Evolutionary conservation across 2,113 vertebrate genomes (phyloP).

Genomic region (Eclectus roratus): DNA sequence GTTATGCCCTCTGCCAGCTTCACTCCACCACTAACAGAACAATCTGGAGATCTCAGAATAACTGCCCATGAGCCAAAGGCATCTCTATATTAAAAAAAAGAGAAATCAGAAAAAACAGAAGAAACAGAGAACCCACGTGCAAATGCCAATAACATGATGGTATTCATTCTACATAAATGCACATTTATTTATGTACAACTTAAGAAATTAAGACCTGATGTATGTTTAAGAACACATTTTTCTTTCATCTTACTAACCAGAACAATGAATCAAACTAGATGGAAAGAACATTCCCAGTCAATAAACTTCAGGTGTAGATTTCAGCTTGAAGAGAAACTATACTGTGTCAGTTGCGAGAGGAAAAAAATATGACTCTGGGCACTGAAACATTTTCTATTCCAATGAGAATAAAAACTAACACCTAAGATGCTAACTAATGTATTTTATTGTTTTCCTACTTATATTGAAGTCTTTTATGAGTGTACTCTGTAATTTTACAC

Average conservation of each 20-base stretch:
- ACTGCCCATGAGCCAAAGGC: constrained; percentile 63
- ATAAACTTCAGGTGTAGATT: background rate
- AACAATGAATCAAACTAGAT: background rate
- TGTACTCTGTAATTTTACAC: background rate
- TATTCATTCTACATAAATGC: background rate
- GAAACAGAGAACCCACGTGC: background rate
- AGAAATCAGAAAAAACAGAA: background rate
- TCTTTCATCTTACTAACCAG: background rate
- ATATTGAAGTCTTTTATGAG: background rate
- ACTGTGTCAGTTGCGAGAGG: background rate
- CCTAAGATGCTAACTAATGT: background rate
- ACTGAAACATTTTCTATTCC: background rate
- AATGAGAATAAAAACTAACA: background rate
- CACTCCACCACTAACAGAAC: constrained; percentile 71
- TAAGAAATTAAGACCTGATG: background rate
- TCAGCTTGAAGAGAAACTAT: background rate
- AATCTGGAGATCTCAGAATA: constrained; percentile 77
- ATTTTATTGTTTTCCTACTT: background rate
- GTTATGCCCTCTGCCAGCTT: constrained; percentile 70
- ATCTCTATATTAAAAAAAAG: constrained; percentile 5
- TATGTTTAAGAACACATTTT: background rate
- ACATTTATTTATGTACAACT: background rate
- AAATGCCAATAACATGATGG: background rate
- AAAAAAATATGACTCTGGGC: background rate
- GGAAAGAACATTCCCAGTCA: background rate